These are phyloP conservation scores for Platichthys stellatus DNA, from an alignment of 2,113 vertebrate genomes.

Conservation along the genomic window DNA sequence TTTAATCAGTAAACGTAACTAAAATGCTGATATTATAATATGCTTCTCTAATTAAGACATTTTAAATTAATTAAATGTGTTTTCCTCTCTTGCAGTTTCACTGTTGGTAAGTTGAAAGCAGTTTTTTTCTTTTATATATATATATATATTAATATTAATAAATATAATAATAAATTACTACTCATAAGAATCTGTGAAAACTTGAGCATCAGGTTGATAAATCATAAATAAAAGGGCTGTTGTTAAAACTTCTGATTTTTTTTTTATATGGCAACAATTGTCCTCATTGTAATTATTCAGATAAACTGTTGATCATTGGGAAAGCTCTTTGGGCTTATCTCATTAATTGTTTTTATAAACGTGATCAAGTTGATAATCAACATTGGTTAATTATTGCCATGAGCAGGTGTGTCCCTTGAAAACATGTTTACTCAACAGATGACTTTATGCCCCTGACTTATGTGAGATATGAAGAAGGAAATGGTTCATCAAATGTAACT, in stretches of 20 bases:
- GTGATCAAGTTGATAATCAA: not conserved
- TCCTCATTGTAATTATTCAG: not conserved
- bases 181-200: not conserved
- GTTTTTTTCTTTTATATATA: not conserved
- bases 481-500: not conserved
- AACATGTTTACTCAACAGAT: not conserved
- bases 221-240: not conserved
- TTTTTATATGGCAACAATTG: not conserved
- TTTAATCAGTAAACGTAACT: not conserved
- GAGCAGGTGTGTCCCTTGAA: not conserved
- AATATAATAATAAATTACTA: too few species aligned
- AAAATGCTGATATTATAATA: not conserved
- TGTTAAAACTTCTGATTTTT: not conserved
- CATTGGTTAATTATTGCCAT: not conserved
- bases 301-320: not conserved
- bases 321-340: not conserved
- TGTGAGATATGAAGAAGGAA: not conserved
- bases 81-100: conserved; percentile 18
- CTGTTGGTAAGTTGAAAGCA: conserved; percentile 12
- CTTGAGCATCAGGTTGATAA: not conserved
- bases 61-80: not conserved
- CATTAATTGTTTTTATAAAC: not conserved
- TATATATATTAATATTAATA: too few species aligned
- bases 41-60: not conserved
- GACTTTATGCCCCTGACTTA: not conserved